Percentiles rank a stretch among this genome's conserved stretches.
These are phyloP conservation scores for Drosophila watanabei DNA, from an alignment of 1,140 invertebrate species.

Conservation along the genomic window DNA sequence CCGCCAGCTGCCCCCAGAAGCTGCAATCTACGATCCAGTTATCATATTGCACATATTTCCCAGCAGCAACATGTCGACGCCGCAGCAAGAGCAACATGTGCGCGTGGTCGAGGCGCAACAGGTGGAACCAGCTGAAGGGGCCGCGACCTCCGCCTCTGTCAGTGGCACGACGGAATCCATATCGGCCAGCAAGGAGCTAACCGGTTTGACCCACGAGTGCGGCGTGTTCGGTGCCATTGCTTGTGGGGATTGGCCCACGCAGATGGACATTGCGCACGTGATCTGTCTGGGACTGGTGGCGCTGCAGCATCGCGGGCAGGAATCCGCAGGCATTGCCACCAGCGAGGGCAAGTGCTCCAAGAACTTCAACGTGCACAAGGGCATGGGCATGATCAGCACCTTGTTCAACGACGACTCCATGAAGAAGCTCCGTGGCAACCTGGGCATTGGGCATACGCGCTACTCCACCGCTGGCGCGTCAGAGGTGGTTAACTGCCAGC, in stretches of 20 bases:
- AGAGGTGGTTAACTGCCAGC: slow-evolving; percentile 97
- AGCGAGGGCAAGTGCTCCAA: slow-evolving; percentile 92
- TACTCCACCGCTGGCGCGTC: slow-evolving; percentile 98
- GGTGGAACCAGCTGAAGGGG: slow-evolving; percentile 53
- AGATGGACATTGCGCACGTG: slow-evolving; percentile 90
- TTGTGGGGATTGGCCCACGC: slow-evolving; percentile 94
- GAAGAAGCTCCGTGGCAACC: slow-evolving; percentile 94
- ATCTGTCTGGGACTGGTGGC: slow-evolving; percentile 96
- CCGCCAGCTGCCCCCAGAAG: slow-evolving; percentile 28
- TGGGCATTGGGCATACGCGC: slow-evolving; percentile 98
- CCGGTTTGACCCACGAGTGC: slow-evolving; percentile 95
- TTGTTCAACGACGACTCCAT: slow-evolving; percentile 97
- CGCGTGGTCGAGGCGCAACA: slow-evolving; percentile 60
- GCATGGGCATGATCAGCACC: slow-evolving; percentile 97
- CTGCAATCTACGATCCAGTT: slow-evolving; percentile 10
- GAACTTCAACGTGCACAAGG: slow-evolving; percentile 95
- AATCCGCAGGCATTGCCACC: slow-evolving; percentile 98
- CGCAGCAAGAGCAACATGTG: slow-evolving; percentile 54
- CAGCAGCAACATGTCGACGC: slow-evolving; percentile 62
- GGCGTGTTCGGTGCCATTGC: slow-evolving; percentile 98
- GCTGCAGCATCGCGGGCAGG: slow-evolving; percentile 98
- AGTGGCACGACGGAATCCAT: slow-evolving; percentile 48
- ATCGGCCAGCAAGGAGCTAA: slow-evolving; percentile 71
- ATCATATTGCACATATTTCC: slow-evolving; percentile 11
- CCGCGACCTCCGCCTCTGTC: slow-evolving; percentile 17